These are phyloP conservation scores for Sterrhoptilus dennistouni DNA, from an alignment of 2,113 vertebrate species.

Conservation along the genomic window DNA sequence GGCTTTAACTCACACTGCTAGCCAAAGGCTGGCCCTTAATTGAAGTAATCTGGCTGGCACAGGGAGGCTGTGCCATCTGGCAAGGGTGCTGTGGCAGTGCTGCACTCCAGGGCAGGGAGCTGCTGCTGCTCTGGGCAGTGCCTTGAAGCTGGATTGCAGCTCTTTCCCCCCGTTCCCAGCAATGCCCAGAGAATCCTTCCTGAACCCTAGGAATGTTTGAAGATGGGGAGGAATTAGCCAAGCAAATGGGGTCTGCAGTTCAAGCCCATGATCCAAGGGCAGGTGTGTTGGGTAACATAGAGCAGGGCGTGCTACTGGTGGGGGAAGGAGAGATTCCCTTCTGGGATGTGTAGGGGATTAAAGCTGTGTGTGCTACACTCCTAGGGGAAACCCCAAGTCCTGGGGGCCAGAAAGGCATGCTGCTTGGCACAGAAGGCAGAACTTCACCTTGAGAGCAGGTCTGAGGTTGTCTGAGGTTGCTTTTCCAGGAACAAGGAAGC, in stretches of 20 bases:
- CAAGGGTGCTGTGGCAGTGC: background rate
- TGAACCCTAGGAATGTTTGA: background rate
- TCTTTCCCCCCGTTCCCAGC: background rate
- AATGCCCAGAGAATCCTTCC: background rate
- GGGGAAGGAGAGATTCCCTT: background rate
- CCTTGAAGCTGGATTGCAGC: background rate
- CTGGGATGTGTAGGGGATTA: background rate
- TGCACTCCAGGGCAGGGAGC: rapidly evolving
- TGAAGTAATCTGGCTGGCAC: background rate
- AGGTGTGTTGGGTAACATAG: rapidly evolving
- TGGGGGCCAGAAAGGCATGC: background rate
- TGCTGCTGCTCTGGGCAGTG: background rate
- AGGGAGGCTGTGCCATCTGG: background rate
- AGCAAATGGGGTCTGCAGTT: background rate
- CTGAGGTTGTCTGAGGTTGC: background rate
- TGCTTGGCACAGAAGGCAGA: background rate
- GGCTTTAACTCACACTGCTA: rapidly evolving
- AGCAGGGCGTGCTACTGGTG: background rate
- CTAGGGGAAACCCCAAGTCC: background rate
- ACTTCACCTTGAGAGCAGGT: background rate
- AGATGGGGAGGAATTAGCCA: background rate
- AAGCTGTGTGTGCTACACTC: background rate
- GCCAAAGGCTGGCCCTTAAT: background rate
- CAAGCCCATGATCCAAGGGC: background rate
- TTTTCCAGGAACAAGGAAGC: background rate